Base-by-base conservation (phyloP, 2,888 invertebrate species). In the Aphidoletes aphidimyza region DNA sequence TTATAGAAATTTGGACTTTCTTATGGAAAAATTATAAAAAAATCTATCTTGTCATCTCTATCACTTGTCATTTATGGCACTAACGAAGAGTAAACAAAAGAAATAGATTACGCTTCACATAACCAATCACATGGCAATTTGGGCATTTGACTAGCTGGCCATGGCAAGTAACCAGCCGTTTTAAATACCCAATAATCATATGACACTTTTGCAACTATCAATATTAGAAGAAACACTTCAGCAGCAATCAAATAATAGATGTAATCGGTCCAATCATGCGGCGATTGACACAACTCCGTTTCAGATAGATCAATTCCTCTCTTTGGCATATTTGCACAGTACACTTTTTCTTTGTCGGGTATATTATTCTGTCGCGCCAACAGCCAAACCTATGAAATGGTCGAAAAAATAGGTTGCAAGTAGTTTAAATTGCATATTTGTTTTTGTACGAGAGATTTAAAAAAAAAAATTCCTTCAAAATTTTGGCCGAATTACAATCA, bases 111-210 rank as follows among this genome's bases (percentile, higher is more conserved):
- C 69, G 90, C 92, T 90, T 96, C 96, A 88, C 96, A 96, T 87
- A 96, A 90, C 95, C 96, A 96, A 90, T 96, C 96, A 88, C 96
- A 96, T n/a, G 96, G 96, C 88, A 96, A 90, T 89, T 96, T 93
- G 3, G 96, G 96, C 95, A 96, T 96, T 90, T 95, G 95, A 87
- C 94, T 96, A 0, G 96, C 96, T 0, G 96, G 96, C 96, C 96
- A 96, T 0, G 96, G 96, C 85, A 97, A 90, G 88, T 96, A 96
- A 0, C 96, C 96, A 0, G 95, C 94, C 0, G 95, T 95, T 89
- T 96, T 96, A 88, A 96, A 96, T 49, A 96, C 92, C 95, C 96
- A 96, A 89, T 96, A 96, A 88, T 97, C 96, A 34, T 83, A 83
- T 0, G 95, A 94, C 0, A 96, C 92, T 91, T 95, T 95, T 54